Base-by-base conservation (phyloP, 1,140 invertebrate species). In the Philaenus spumarius region DNA sequence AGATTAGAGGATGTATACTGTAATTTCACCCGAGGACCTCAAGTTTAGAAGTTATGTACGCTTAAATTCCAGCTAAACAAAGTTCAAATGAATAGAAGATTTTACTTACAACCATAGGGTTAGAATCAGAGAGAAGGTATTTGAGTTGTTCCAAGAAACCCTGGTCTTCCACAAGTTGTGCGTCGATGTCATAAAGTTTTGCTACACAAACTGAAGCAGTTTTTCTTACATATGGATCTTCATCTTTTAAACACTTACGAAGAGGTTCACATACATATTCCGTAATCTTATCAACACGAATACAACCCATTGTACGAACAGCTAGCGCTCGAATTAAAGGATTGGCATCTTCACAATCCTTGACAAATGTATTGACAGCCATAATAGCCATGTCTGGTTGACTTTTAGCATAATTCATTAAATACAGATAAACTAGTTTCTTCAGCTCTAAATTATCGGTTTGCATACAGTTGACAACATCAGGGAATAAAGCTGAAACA, bases 131-230 rank as follows among this genome's bases (percentile, higher is more conserved):
- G 7, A 99, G 74, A 35, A 99, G 76, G 75, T 99, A 96, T 71
- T 95, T 95, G n/a, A 99, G 75, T 65, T 96, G 90, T 74, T 99
- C 96, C 39, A 99, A 77, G 73, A 99, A 99, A 14, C 96, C 97
- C 80, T 98, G 90, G 67, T 97, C 94, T 73, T 97, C 95, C 2
- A 98, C 97, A 71, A 99, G 83, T 65, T 88, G 87, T 7, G 96
- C 88, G 66, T 97, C 99, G 69, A 99, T 99, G 72, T 99, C 97
- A 75, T 99, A 96, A 54, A 99, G 78, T 73, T 99, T 99, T 24
- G 97, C 97, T n/a, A 99, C 97, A 73, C 96, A 99, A 26, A 99
- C 96, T 12, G 97, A 97, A n/a, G 97, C 97, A 2, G 97, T 99
- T 78, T 99, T 99, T 51, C 97, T 79, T 1, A 99, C 97, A 77